Percentiles rank a stretch among this genome's conserved stretches.
These are phyloP conservation scores for Eonycteris spelaea DNA, from an alignment of 2,113 vertebrate species.

Conservation along the genomic window DNA sequence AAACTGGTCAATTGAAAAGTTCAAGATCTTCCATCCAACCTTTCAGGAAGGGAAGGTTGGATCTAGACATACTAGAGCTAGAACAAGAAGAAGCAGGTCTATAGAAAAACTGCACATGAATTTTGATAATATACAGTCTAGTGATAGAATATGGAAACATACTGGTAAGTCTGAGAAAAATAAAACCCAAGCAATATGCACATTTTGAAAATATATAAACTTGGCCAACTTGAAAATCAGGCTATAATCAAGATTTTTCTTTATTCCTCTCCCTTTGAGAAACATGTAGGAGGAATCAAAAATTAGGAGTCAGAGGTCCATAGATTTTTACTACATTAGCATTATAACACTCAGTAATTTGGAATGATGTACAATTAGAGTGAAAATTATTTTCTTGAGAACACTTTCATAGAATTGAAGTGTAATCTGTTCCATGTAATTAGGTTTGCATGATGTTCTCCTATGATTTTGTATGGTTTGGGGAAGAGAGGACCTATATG, in stretches of 20 bases:
- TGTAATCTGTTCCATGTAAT: background rate
- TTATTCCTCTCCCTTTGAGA: background rate
- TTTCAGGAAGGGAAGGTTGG: background rate
- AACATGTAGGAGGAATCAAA: background rate
- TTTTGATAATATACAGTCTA: background rate
- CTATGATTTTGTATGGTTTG: constrained; percentile 44
- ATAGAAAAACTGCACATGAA: background rate
- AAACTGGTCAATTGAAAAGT: background rate
- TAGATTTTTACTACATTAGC: background rate
- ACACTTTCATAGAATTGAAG: background rate
- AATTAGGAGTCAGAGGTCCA: background rate
- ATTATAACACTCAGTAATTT: background rate
- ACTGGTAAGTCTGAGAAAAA: background rate
- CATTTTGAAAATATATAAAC: background rate
- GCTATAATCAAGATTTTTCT: background rate
- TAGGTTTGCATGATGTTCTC: background rate
- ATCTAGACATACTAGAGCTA: background rate
- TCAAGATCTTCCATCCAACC: background rate
- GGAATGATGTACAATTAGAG: background rate
- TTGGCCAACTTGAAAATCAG: background rate
- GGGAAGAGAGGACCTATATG: background rate
- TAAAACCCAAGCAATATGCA: background rate
- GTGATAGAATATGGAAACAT: background rate
- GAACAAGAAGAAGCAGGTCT: background rate
- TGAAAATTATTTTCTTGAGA: constrained; percentile 5